Conservation (phyloP, 1,140 invertebrate species). For the Cyclina sinensis region DNA sequence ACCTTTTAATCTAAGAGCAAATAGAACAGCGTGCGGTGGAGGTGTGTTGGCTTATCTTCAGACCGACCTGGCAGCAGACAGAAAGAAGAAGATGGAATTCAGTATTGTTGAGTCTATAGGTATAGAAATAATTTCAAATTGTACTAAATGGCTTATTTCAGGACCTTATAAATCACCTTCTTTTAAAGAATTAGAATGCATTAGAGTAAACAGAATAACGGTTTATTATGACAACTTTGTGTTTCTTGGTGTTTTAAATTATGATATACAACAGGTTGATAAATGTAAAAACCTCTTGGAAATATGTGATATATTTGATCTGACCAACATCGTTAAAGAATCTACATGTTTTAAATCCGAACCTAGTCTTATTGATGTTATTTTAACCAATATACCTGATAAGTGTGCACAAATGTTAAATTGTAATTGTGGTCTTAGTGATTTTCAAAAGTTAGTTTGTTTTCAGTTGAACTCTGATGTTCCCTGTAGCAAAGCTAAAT, state of each 20-base stretch:
- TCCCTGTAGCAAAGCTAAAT: no score
- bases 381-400: background rate
- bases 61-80: slow-evolving; percentile 24
- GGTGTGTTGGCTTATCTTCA: background rate
- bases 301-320: slow-evolving; percentile 51
- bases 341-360: background rate
- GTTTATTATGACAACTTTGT: background rate
- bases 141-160: slow-evolving; percentile 36
- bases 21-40: slow-evolving; percentile 40
- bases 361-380: slow-evolving; percentile 20
- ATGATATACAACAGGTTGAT: background rate
- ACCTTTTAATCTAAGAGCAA: slow-evolving; percentile 26
- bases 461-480: no score
- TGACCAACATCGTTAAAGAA: slow-evolving; percentile 3
- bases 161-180: slow-evolving; percentile 17
- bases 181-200: background rate
- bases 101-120: background rate
- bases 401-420: background rate
- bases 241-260: slow-evolving; percentile 6
- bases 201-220: background rate
- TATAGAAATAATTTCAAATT: background rate
- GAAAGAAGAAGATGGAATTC: slow-evolving; percentile 10
- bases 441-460: slow-evolving; percentile 4
- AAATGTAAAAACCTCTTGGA: slow-evolving; percentile 2
- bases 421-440: slow-evolving; percentile 28